These are phyloP conservation scores for Brachypalpus laphriformis DNA, from an alignment of 2,888 invertebrate genomes.

Conservation along the genomic window DNA sequence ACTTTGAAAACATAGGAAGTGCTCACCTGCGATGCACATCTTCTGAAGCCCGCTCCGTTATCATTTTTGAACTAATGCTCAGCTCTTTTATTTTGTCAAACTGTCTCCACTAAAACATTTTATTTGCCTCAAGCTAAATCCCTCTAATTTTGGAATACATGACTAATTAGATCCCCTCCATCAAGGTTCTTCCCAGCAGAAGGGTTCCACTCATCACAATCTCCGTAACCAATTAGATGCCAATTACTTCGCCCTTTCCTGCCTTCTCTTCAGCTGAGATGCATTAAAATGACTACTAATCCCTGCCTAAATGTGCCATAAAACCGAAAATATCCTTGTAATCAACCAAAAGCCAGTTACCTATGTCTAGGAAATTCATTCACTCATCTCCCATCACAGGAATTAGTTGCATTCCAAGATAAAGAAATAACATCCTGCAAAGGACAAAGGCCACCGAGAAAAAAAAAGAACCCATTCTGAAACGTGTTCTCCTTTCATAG, in stretches of 20 bases:
- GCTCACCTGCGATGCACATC: too few species aligned
- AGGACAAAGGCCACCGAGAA: constrained; percentile 17
- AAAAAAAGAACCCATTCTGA: not conserved
- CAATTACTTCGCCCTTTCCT: constrained; percentile 29
- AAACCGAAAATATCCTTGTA: constrained; percentile 46
- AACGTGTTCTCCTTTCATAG: constrained; percentile 49
- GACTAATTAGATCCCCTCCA: not conserved
- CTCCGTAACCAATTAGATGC: constrained; percentile 47
- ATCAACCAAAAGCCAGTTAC: constrained; percentile 36
- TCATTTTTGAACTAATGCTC: too few species aligned
- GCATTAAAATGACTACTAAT: constrained; percentile 39
- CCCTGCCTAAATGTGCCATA: constrained; percentile 28
- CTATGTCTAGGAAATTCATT: constrained; percentile 34
- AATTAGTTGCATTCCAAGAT: constrained; percentile 47
- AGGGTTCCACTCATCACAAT: constrained; percentile 46
- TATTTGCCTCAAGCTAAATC: not conserved
- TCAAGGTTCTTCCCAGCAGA: constrained; percentile 42
- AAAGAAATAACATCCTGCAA: constrained; percentile 26
- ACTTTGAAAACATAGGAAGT: too few species aligned
- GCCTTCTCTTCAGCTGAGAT: constrained; percentile 24
- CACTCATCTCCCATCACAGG: constrained; percentile 51
- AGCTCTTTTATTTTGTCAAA: too few species aligned
- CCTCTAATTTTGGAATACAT: too few species aligned
- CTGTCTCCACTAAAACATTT: too few species aligned
- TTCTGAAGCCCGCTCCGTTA: too few species aligned